Evolutionary conservation across 2,888 invertebrate genomes (phyloP), one percentile per base, ranked within the genome.

Genomic region (Platycnemis pennipes): DNA sequence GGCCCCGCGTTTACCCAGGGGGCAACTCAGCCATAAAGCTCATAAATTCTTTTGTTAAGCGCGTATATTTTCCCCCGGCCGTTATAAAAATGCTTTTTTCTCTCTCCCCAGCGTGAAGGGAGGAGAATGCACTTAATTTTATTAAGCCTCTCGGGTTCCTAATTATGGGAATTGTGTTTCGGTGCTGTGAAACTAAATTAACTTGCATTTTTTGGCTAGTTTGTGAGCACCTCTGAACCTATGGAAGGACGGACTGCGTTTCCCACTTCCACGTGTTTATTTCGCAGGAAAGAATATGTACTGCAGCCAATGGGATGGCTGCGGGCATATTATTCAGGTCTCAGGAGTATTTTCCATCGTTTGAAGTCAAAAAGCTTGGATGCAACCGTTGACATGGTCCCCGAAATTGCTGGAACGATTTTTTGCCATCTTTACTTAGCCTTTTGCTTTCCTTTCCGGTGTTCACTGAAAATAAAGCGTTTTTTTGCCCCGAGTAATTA

Each of bases 131-230:
- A 77, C 37, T 77, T 37, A 77, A 77, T 77, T 77, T 77, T 77
- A 77, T 77, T 22, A 53, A 91, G 63, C 44, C 69, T 56, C 91
- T 91, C 63, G 63, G 63, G 91, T 91, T 91, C 91, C 91, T 91
- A 91, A 91, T 63, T 56, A 91, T 63, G 91, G 63, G 91, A 91
- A 91, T 91, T 91, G 91, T 56, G 63, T 91, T 91, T 91, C n/a
- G 5, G 87, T 87, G 91, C 63, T 13, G 91, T 91, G 37, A 77
- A 69, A 77, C 77, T 37, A 77, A 77, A 77, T 77, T 77, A 77
- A 77, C 77, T 77, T 37, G 77, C 77, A 77, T 77, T 77, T 77
- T 77, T 77, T 77, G 77, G 77, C 77, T 77, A 77, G 77, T 77
- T 37, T 77, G 77, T 77, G 77, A 31, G 77, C 77, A 37, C 37